Base-by-base conservation (phyloP, 1,140 invertebrate species). In the Drosophila kurseongensis region DNA sequence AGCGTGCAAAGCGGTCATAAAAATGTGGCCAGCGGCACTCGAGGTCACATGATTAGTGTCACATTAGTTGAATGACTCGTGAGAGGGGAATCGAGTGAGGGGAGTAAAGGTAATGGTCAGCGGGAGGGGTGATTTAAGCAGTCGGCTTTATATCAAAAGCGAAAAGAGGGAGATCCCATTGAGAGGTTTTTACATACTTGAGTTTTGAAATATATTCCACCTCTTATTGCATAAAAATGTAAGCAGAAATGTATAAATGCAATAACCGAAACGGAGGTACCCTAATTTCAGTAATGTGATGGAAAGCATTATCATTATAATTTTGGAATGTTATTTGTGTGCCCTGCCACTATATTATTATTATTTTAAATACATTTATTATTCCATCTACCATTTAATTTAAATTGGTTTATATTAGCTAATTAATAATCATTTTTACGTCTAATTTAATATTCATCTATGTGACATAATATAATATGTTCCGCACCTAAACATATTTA, bases 1-100 rank as follows among this genome's bases (percentile, higher is more conserved):
- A 80, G 76, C 58, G 81, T 80, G 81, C 78, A 80, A 84, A 85
- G 81, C 78, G 78, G 45, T 63, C 81, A 76, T 85, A 80, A 74
- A 76, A 80, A 74, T 55, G 61, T 71, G 71, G 42, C 68, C 69
- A 60, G 48, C 63, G 47, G 80, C 84, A 89, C 79, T 83, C 80
- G 84, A 83, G 83, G 83, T 89, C 83, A 74, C 60, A 66, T 79
- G 79, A 88, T 88, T 88, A 88, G 79, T 89, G 83, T 89, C 84
- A 89, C 80, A 69, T 89, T 83, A 89, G 78, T 48, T 47, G 16
- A 10, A 44, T 44, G 35, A 44, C 48, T 29, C n/a, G 32, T 13
- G 56, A 18, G 14, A 12, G 41, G 16, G 60, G 18, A 29, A 5
- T 32, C 35, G 52, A n/a, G 40, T 54, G 62, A 45, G 45, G n/a